Base-by-base conservation (phyloP, 2,113 vertebrate genomes). In the Percina caprodes region DNA sequence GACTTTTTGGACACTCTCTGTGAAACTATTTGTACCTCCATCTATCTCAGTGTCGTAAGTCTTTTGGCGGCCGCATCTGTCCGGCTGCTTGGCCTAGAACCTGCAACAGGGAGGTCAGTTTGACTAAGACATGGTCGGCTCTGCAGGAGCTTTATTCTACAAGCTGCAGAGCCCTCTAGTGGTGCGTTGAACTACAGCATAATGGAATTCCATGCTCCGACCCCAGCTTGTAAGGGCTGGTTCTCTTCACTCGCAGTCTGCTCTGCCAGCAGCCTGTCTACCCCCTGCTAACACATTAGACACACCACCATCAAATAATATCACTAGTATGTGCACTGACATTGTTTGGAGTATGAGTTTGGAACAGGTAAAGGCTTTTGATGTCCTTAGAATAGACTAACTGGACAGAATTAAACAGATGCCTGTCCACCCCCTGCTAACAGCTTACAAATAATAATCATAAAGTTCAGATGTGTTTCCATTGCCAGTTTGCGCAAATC, bases 131-230 rank as follows among this genome's bases (percentile, higher is more conserved):
- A 35, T 58, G 55, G 33, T 79, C 18, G 12, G 60, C 14, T 75
- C 30, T 42, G 11, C 52, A 13, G n/a, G 46, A 35, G 71, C 66
- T 81, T 42, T 52, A 94, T 94, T 93, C 60, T 75, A 76, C 91
- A 90, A 91, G 88, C 94, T 94, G 69, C 83, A 91, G 93, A 87
- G 93, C 94, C 94, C 94, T 94, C 95, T 94, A 91, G 93, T 94
- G 95, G 91, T 23, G 6, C 0, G 0, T 70, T 24, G 12, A 15
- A 60, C 49, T 26, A 66, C 79, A 74, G 56, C 81, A 8, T 15
- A 2, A 4, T 60, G 26, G 51, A 61, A 49, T 35, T 21, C 5
- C 58, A 30, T 35, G 26, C 51, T 66, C 39, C 39, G 68, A 55
- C 51, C 62, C 72, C 30, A 24, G 56, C 26, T 79, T 49, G 48